Percentiles rank a stretch among this genome's conserved stretches.
Evolutionary conservation across 1,140 invertebrate species (phyloP).

Genomic region (Tigriopus japonicus): DNA sequence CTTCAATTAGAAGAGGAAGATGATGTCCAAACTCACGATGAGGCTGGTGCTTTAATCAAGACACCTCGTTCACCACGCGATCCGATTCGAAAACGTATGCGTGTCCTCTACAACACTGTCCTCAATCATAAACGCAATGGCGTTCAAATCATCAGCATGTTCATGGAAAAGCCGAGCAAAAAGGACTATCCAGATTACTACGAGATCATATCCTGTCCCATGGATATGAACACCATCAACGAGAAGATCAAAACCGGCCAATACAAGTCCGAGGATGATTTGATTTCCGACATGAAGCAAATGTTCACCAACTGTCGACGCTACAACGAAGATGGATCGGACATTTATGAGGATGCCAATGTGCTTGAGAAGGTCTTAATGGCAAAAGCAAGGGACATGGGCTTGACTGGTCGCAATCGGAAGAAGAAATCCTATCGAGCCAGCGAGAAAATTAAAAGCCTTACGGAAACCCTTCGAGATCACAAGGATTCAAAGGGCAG

Average conservation of each 20-base stretch:
- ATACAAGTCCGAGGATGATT: constrained; percentile 10
- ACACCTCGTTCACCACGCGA: constrained; percentile 16
- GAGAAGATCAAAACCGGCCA: constrained; percentile 50
- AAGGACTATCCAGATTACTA: constrained; percentile 17
- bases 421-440: neutral
- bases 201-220: constrained; percentile 72
- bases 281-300: constrained; percentile 24
- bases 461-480: constrained; percentile 9
- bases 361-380: constrained; percentile 62
- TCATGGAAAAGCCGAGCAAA: constrained; percentile 60
- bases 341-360: constrained; percentile 84
- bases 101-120: constrained; percentile 71
- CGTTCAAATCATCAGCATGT: constrained; percentile 65
- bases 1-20: constrained; percentile 51
- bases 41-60: constrained; percentile 31
- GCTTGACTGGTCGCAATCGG: constrained; percentile 22
- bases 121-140: constrained; percentile 78
- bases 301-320: constrained; percentile 92
- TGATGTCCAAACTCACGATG: constrained; percentile 30
- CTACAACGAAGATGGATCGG: constrained; percentile 87
- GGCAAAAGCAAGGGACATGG: constrained; percentile 59
- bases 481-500: constrained; percentile 57
- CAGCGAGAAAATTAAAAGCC: constrained; percentile 7
- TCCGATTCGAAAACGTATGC: constrained; percentile 32
- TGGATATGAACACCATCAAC: constrained; percentile 86